A percentile compares a stretch with the other conserved stretches of the same genome.
Evolutionary conservation across 1,140 invertebrate species (phyloP).

Genomic region (Acromyrmex charruanus): DNA sequence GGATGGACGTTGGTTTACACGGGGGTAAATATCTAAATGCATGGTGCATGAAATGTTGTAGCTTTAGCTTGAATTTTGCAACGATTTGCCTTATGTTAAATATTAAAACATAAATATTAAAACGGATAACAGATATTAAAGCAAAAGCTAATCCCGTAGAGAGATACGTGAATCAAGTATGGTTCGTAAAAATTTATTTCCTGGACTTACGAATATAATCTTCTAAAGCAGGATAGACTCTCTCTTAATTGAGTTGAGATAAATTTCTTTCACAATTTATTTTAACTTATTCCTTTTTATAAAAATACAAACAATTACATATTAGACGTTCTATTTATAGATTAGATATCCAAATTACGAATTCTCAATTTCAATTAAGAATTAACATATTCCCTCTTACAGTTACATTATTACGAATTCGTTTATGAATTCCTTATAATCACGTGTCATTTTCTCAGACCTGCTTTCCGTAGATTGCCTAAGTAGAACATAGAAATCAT

Average conservation of each 20-base stretch:
- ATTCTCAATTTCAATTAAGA: background rate
- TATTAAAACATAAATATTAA: slow-evolving; percentile 15
- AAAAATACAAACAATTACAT: background rate
- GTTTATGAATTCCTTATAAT: background rate
- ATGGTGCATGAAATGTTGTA: background rate
- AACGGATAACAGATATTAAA: background rate
- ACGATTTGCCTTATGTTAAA: background rate
- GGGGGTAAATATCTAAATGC: slow-evolving; percentile 74
- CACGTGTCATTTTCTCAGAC: background rate
- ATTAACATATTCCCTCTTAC: background rate
- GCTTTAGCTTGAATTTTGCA: background rate
- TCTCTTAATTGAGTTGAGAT: background rate
- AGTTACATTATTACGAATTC: background rate
- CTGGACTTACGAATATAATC: background rate
- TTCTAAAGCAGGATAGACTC: background rate
- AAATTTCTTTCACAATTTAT: background rate
- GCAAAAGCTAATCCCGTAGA: background rate
- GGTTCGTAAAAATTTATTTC: background rate
- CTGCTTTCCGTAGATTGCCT: background rate
- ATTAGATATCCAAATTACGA: background rate
- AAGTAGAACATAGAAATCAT: too few species aligned
- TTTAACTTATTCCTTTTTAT: background rate
- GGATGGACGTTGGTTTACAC: slow-evolving; percentile 81
- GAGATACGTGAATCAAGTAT: background rate
- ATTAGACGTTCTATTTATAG: background rate